These are phyloP conservation scores for Euplexia lucipara DNA, from an alignment of 2,888 invertebrate species.

Conservation along the genomic window DNA sequence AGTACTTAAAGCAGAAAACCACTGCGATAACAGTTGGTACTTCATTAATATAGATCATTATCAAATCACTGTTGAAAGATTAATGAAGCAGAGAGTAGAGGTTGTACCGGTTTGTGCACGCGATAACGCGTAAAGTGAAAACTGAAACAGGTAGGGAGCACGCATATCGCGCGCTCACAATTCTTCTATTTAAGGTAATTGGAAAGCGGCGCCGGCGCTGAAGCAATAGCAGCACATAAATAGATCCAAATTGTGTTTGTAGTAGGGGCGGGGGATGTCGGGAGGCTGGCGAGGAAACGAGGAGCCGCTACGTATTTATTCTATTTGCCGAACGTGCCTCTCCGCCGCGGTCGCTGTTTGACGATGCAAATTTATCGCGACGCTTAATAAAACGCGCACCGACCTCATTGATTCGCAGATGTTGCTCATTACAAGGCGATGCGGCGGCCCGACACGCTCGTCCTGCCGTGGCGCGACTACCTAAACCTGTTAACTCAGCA, in stretches of 20 bases:
- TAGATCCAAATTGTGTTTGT: constrained; percentile 87
- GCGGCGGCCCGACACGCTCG: constrained; percentile 66
- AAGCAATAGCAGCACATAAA: constrained; percentile 78
- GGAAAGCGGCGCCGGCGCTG: constrained; percentile 63
- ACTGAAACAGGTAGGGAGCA: constrained; percentile 63
- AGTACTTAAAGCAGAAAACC: constrained; percentile 64
- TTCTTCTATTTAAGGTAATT: constrained; percentile 70
- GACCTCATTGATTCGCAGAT: constrained; percentile 86
- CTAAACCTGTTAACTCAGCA: constrained; percentile 77
- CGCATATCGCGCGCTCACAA: constrained; percentile 65
- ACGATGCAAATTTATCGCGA: constrained; percentile 89
- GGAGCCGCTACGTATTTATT: constrained; percentile 85
- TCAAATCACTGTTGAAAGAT: constrained; percentile 74
- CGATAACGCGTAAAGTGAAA: constrained; percentile 63
- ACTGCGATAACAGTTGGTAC: constrained; percentile 67
- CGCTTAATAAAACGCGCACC: constrained; percentile 87
- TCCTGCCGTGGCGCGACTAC: constrained; percentile 67
- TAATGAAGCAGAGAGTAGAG: constrained; percentile 68
- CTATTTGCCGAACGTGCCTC: constrained; percentile 89
- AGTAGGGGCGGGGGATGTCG: constrained; percentile 74
- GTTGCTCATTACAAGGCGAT: constrained; percentile 83
- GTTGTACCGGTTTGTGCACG: constrained; percentile 75
- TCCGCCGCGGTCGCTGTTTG: constrained; percentile 85
- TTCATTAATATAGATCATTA: constrained; percentile 75
- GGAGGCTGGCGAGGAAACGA: constrained; percentile 73